Base-by-base conservation (phyloP, 2,797 vertebrate species). In the Syncerus caffer region DNA sequence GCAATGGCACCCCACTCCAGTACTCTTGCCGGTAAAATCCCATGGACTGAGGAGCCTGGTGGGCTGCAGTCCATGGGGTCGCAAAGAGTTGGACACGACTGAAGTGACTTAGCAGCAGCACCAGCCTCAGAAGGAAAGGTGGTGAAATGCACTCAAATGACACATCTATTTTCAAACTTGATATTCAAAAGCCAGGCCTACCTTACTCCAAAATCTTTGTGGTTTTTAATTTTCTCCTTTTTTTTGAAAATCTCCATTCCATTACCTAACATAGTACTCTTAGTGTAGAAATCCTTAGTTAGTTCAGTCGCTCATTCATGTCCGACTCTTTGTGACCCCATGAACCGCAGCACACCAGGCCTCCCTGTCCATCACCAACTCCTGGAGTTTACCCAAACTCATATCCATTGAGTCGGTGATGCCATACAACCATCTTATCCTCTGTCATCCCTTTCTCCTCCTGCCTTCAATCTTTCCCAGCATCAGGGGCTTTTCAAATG, bases 261-360 rank as follows among this genome's bases (percentile, higher is more conserved):
- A 50, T 23, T 90, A 57, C 10, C 42, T 80, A 87, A 50, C 13
- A 21, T 50, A 62, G 19, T 29, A n/a, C 16, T 71, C 3, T 53
- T 82, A 80, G 71, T 51, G 15, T 21, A 57, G 64, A 67, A n/a
- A 34, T 34, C 34, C 1, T 10, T 67, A 34, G 16, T 64, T 64
- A 64, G 16, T 67, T 67, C 64, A 67, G n/a, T 71, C 4, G 0
- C 17, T 71, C 64, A 38, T 64, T 3, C 8, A 0, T 71, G 19
- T 38, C n/a, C 0, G 0, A 21, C n/a, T 21, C 10, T 11, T 67
- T 21, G n/a, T 0, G 0, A 71, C 10, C n/a, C n/a, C 19, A 12
- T 38, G n/a, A 71, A 38, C 5, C 0, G 0, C 2, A 67, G 64
- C 64, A 67, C 0, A 0, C 64, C 64, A 67, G 64, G 19, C 64